phyloP scores from a whole-genome alignment of 2,888 invertebrate species.

The Chesias legatella region DNA sequence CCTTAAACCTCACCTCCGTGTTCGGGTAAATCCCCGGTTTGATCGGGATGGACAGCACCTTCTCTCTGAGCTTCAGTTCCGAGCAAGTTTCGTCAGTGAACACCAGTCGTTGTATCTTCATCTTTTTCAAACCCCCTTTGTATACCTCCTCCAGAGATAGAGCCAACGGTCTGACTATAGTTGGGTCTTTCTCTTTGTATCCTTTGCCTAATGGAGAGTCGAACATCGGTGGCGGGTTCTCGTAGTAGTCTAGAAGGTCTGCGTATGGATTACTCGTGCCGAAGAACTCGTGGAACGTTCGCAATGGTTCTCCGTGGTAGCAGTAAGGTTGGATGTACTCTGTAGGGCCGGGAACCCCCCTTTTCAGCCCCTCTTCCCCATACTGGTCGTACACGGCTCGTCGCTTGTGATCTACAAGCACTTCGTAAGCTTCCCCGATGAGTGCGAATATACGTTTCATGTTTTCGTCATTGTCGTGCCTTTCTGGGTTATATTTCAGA shows the following conservation, averaged over 20 bases:
- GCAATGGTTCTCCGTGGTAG: conserved; percentile 89
- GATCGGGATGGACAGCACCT: conserved; percentile 86
- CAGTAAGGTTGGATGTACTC: conserved; percentile 86
- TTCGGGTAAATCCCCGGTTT: conserved; percentile 87
- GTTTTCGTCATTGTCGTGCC: conserved; percentile 66
- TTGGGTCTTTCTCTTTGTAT: conserved; percentile 81
- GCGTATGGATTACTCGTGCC: conserved; percentile 91
- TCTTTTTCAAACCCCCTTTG: conserved; percentile 89
- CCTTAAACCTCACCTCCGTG: conserved; percentile 86
- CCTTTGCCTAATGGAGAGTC: conserved; percentile 82
- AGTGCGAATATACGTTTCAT: conserved; percentile 79
- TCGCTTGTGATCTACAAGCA: conserved; percentile 83
- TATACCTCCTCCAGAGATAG: conserved; percentile 81
- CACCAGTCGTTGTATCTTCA: conserved; percentile 88
- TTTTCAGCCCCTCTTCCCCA: conserved; percentile 92
- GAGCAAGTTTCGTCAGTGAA: conserved; percentile 83
- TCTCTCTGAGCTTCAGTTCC: conserved; percentile 83
- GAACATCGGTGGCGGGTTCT: conserved; percentile 82
- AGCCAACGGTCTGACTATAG: conserved; percentile 69
- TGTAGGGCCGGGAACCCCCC: conserved; percentile 85
- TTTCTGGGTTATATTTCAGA: conserved; percentile 82
- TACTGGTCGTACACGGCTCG: conserved; percentile 93
- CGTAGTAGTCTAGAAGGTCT: conserved; percentile 84
- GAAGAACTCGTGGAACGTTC: conserved; percentile 90
- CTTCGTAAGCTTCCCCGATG: conserved; percentile 90